Evolutionary conservation across 2,797 vertebrate genomes (phyloP), one percentile per base, ranked within the genome.

Genomic region (Parauchenoglanis punctatus): DNA sequence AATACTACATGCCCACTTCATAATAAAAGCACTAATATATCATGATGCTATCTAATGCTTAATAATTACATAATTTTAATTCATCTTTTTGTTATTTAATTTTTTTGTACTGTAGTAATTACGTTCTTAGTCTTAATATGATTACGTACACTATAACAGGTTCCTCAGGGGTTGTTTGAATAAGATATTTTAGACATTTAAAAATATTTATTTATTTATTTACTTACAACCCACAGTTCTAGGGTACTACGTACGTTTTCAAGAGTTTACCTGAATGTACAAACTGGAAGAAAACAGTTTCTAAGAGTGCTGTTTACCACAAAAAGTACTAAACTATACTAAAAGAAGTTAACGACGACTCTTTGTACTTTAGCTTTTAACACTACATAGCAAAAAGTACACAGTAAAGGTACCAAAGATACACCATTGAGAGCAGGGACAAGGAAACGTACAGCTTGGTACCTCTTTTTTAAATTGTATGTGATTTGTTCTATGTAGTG

Each of bases 1-100:
- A 96, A 95, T 93, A 86, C 76, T 58, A 12, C 76, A 56, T 13
- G 54, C 28, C 28, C n/a, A 77, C 17, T 31, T 28, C 12, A 54
- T 31, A n/a, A 49, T 44, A 75, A 75, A 2, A 54, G 20, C 31
- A 70, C 4, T 13, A 1, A n/a, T 5, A 65, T 28, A 13, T 67
- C 12, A 31, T 67, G 11, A 65, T n/a, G 28, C 25, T 13, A 28
- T 65, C 25, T 65, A 67, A 15, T 67, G 65, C 31, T 67, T 31
- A 31, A 67, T 31, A 31, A 63, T 63, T 11, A 63, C 61, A 65
- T 13, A 28, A 13, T 28, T 65, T 65, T 12, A 65, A 3, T 1
- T 65, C 1, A 35, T 35, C 35, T 17, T 67, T 70, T 1, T 6
- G 5, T 70, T 0, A 40, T 68, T 68, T 35, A 0, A 10, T 72